These are phyloP conservation scores for Barnardius zonarius DNA, from an alignment of 2,113 vertebrate species.

Conservation along the genomic window DNA sequence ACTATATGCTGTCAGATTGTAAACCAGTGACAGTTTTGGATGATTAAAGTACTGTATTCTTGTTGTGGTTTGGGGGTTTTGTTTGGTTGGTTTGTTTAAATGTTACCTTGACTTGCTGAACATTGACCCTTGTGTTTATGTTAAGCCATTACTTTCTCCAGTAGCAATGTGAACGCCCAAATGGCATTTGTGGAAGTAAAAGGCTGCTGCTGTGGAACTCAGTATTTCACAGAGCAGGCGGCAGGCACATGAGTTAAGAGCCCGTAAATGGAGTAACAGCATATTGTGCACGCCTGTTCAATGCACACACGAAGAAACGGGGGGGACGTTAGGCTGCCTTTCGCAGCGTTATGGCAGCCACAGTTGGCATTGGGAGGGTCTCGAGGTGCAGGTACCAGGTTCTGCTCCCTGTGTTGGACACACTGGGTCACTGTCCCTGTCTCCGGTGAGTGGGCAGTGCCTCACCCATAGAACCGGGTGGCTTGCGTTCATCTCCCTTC, in stretches of 20 bases:
- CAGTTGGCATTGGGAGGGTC: accelerated
- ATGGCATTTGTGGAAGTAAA: neutral
- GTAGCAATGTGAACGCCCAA: neutral
- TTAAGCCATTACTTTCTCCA: neutral
- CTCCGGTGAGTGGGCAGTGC: accelerated
- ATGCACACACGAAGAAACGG: accelerated
- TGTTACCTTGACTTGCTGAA: accelerated
- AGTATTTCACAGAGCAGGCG: neutral
- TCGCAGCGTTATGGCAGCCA: accelerated
- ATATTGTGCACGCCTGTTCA: accelerated
- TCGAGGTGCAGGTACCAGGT: too few species aligned
- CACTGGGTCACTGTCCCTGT: accelerated
- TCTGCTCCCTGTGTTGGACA: accelerated
- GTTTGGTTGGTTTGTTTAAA: neutral
- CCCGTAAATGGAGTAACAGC: neutral
- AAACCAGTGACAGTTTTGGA: conserved; percentile 34
- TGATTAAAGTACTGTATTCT: neutral
- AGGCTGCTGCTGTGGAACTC: accelerated
- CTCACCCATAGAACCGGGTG: accelerated
- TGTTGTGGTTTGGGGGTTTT: neutral
- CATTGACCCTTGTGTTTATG: accelerated
- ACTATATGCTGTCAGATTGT: conserved; percentile 27
- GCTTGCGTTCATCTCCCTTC: too few species aligned
- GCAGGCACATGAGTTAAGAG: neutral
- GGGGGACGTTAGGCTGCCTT: accelerated